Conservation (phyloP, 2,888 invertebrate genomes). For the Drosophila histrio region DNA sequence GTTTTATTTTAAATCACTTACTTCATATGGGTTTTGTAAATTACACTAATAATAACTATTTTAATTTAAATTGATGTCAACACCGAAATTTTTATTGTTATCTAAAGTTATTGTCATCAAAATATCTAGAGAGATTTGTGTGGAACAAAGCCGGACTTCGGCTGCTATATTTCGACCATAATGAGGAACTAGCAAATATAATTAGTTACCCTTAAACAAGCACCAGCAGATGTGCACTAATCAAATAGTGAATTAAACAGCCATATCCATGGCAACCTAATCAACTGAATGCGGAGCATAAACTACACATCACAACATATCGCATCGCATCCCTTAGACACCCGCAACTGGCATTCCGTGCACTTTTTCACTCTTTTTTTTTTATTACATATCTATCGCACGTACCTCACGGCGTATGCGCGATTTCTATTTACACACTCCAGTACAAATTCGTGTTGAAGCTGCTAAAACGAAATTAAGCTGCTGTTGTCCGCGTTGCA, state of each 20-base stretch:
- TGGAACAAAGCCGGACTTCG: background rate
- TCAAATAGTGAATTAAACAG: conserved; percentile 20
- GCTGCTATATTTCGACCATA: background rate
- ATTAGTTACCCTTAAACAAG: background rate
- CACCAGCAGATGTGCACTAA: conserved; percentile 7
- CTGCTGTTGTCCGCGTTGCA: conserved; percentile 39
- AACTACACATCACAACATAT: conserved; percentile 5
- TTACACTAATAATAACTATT: too few species aligned
- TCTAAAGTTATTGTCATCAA: too few species aligned
- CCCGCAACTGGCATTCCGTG: background rate
- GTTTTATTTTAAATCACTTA: too few species aligned
- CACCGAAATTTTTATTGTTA: too few species aligned
- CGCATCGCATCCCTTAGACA: background rate
- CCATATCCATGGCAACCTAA: conserved; percentile 42
- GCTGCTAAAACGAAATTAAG: conserved; percentile 46
- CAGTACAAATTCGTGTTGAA: conserved; percentile 17
- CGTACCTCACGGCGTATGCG: conserved; percentile 51
- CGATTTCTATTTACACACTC: conserved; percentile 38
- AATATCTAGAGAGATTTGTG: background rate
- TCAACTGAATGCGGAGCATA: conserved; percentile 38
- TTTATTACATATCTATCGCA: conserved; percentile 26
- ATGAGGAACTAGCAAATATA: background rate
- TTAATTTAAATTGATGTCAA: too few species aligned
- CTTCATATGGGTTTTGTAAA: too few species aligned
- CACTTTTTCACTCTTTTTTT: background rate